Evolutionary conservation across 2,888 invertebrate genomes (phyloP), one percentile per base, ranked within the genome.

Genomic region (Tortrix viridana): DNA sequence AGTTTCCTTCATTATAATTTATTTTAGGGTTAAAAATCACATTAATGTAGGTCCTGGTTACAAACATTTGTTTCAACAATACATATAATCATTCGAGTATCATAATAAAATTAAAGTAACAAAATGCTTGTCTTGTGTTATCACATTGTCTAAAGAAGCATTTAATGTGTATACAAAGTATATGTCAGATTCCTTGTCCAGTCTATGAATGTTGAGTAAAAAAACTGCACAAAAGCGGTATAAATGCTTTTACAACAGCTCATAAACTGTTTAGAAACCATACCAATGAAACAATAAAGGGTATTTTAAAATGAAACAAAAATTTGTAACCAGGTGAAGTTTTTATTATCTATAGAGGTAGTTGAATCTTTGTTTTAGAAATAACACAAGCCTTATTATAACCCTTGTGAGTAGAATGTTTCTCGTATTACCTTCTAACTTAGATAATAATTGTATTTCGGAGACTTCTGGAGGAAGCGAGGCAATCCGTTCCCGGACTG

Each of bases 391-490:
- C 38, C 63, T 63, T 58, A 63, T 53, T 32, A 63, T 46, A 53
- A 53, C 63, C 58, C 63, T 38, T 47, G 52, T 58, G 47, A 63
- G 53, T 63, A 74, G 69, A 69, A 71, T 66, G 63, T 70, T 73
- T 74, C 58, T 63, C 48, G 52, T 20, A 38, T 89, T 92, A 96
- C 96, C 97, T 94, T 96, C 95, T 74, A 98, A 92, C 93, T 98
- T 98, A 71, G 95, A 94, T 64, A 99, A 94, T 77, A 96, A 94
- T 71, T 95, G 95, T 4, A 97, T 95, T 93, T 99, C 98, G 0
- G 98, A 98, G 3, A 99, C 98, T 92, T 98, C 98, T 53, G 97
- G 96, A 0, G 99, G 99, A 57, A 99, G 93, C 63, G 97, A 97
- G 0, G 98, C 98, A 72, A 99, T 99, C 80, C 96, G 95, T 84